phyloP scores from a whole-genome alignment of 2,797 vertebrate species.

The Neosalanx taihuensis region DNA sequence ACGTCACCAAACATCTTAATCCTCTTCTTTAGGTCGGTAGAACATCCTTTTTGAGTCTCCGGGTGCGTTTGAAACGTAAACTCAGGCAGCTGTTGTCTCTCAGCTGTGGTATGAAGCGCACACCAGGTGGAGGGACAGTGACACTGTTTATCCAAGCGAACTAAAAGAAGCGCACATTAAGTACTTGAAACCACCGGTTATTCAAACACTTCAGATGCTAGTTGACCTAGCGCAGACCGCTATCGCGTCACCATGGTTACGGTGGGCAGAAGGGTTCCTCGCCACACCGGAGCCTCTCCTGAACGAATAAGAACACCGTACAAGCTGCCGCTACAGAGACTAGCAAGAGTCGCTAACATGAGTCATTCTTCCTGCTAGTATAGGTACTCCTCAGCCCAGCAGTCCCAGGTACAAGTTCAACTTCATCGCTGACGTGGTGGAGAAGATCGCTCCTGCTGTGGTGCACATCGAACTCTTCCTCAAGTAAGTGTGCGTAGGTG shows the following conservation, averaged over 20 bases:
- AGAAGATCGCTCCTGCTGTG: conserved; percentile 93
- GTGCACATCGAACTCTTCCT: conserved; percentile 90
- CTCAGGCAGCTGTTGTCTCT: background rate
- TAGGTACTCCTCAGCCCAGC: conserved; percentile 82
- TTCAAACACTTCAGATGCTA: background rate
- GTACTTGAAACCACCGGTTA: background rate
- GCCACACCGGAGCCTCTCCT: background rate
- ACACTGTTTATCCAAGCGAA: background rate
- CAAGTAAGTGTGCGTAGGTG: conserved; percentile 70
- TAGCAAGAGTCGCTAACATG: conserved; percentile 36
- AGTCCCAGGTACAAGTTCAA: conserved; percentile 95
- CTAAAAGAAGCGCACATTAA: background rate
- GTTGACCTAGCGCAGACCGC: background rate
- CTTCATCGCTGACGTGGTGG: conserved; percentile 96
- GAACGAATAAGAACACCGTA: too few relatives aligned
- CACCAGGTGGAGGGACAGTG: background rate
- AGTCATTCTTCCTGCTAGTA: conserved; percentile 79
- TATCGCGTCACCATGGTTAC: background rate
- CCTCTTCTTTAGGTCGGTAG: background rate
- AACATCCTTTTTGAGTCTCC: background rate
- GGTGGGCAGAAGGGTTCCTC: too few relatives aligned
- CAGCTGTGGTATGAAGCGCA: too few relatives aligned
- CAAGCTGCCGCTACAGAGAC: too few relatives aligned
- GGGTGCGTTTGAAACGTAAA: background rate
- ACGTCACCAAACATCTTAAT: background rate